phyloP scores from a whole-genome alignment of 53 echinoderm and acorn worm genomes.

The Zoroaster sp. region DNA sequence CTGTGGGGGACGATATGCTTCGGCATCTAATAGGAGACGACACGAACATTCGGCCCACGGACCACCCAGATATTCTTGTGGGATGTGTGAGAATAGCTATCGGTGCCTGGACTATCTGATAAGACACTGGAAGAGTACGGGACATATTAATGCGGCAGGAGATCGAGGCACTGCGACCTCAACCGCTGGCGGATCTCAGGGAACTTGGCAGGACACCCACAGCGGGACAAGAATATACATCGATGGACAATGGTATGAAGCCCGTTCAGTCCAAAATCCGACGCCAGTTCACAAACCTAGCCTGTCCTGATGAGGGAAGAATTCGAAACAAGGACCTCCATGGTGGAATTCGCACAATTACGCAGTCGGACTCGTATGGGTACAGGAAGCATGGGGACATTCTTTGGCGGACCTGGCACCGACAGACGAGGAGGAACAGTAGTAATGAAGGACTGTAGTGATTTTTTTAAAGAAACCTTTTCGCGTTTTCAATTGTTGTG shows the following conservation, averaged over 20 bases:
- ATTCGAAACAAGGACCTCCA: not conserved
- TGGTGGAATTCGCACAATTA: not conserved
- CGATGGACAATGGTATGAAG: not conserved
- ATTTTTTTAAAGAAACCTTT: too few species aligned
- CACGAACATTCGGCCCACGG: not conserved
- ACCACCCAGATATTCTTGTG: not conserved
- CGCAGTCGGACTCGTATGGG: not conserved
- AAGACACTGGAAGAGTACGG: not conserved
- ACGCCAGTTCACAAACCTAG: not conserved
- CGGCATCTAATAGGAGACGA: not conserved
- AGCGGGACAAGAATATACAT: not conserved
- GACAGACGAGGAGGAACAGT: too few species aligned
- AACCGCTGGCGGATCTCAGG: too few species aligned
- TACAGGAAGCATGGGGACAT: not conserved
- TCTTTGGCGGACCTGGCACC: not conserved
- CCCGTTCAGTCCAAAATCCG: not conserved
- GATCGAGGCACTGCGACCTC: not conserved
- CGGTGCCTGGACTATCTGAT: not conserved
- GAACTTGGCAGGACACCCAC: too few species aligned
- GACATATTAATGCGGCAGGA: not conserved
- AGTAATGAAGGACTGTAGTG: not conserved
- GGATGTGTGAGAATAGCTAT: not conserved
- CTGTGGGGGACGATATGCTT: not conserved
- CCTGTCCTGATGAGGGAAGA: not conserved
- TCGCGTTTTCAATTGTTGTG: too few species aligned